Percentiles rank a stretch among this genome's conserved stretches.
Evolutionary conservation across 2,113 vertebrate genomes (phyloP).

Genomic region (Oryzias javanicus): DNA sequence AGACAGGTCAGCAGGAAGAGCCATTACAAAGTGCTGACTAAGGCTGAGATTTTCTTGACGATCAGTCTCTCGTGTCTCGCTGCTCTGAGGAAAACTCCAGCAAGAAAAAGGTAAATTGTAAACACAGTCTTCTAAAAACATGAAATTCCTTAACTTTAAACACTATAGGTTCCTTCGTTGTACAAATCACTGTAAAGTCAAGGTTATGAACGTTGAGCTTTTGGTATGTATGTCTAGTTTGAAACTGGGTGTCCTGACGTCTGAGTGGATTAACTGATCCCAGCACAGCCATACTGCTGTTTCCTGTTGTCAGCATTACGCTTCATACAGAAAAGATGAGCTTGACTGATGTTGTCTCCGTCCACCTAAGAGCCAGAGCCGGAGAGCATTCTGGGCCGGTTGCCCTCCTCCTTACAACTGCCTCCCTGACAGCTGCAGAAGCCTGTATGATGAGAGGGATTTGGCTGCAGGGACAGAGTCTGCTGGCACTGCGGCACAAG

Average conservation of each 20-base stretch:
- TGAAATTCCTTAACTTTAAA: neutral
- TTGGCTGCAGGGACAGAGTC: constrained; percentile 43
- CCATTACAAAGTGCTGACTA: constrained; percentile 62
- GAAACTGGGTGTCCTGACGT: constrained; percentile 29
- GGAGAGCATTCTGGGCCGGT: constrained; percentile 43
- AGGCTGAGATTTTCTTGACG: constrained; percentile 23
- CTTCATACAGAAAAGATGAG: constrained; percentile 42
- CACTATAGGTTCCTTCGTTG: no score
- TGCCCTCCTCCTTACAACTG: constrained; percentile 36
- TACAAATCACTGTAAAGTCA: no score
- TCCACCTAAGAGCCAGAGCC: constrained; percentile 35
- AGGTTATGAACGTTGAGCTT: no score
- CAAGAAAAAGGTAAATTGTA: constrained; percentile 10
- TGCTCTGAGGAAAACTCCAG: constrained; percentile 44
- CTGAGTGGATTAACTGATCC: constrained; percentile 36
- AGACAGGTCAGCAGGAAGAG: constrained; percentile 61
- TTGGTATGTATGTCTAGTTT: no score
- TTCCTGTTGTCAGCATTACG: constrained; percentile 50
- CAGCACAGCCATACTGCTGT: constrained; percentile 31
- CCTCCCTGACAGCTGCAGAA: constrained; percentile 56
- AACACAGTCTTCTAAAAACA: constrained; percentile 29
- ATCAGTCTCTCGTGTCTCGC: constrained; percentile 53
- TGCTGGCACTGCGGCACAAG: constrained; percentile 36
- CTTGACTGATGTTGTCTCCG: constrained; percentile 55
- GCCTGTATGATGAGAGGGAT: constrained; percentile 49